Evolutionary conservation across 2,888 invertebrate genomes (phyloP).

Genomic region (Scaptomyza reducta): DNA sequence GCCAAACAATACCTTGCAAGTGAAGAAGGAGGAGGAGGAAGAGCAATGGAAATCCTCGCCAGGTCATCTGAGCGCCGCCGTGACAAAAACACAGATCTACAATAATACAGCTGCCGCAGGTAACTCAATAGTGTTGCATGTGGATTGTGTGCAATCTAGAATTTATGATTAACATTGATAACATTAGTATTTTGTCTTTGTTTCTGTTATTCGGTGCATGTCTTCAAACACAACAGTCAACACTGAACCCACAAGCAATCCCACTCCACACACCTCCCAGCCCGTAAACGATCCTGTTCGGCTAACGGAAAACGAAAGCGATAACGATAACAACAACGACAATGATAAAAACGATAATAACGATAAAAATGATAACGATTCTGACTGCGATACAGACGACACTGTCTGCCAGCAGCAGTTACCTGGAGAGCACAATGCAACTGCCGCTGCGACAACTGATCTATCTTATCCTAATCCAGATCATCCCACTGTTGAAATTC

Average conservation of each 20-base stretch:
- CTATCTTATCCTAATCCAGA: conserved; percentile 3
- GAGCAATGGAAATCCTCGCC: conserved; percentile 56
- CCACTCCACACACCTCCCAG: conserved; percentile 18
- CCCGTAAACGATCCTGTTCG: conserved; percentile 13
- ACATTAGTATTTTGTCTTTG: conserved; percentile 78
- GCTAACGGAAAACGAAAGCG: not conserved
- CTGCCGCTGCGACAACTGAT: not conserved
- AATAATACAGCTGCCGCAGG: conserved; percentile 69
- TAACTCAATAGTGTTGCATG: conserved; percentile 40
- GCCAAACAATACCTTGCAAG: no score
- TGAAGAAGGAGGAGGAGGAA: conserved; percentile 24
- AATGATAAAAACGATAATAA: conserved; percentile 9
- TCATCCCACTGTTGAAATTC: conserved; percentile 54
- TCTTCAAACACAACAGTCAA: conserved; percentile 71
- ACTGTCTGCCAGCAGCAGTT: conserved; percentile 41
- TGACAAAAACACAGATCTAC: conserved; percentile 43
- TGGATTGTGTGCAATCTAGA: conserved; percentile 9
- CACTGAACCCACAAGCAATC: conserved; percentile 34
- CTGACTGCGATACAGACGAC: conserved; percentile 42
- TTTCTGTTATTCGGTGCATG: conserved; percentile 79
- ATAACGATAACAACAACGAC: conserved; percentile 4
- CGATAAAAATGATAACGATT: conserved; percentile 9
- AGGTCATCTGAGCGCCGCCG: conserved; percentile 59
- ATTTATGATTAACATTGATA: conserved; percentile 61
- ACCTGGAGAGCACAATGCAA: conserved; percentile 18